These are phyloP conservation scores for Pachymerium ferrugineum DNA, from an alignment of 2,888 invertebrate species.

Conservation along the genomic window DNA sequence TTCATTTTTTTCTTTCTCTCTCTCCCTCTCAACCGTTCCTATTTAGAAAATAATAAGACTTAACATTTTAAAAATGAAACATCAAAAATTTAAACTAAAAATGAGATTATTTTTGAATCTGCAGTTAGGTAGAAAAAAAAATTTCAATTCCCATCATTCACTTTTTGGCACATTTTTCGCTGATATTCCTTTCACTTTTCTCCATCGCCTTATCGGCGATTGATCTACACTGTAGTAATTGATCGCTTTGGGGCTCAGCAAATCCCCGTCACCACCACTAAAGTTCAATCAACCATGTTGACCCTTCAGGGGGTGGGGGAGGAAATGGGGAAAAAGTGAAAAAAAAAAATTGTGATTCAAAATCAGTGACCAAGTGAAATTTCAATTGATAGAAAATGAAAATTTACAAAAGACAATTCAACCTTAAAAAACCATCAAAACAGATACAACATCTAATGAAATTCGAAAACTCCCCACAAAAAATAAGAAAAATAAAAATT, in stretches of 20 bases:
- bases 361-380: not conserved
- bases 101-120: not conserved
- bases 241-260: slow-evolving; percentile 21
- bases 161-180: not conserved
- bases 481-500: too few species aligned
- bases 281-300: slow-evolving; percentile 8
- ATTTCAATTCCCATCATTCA: slow-evolving; percentile 9
- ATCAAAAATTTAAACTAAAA: too few species aligned
- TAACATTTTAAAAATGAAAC: too few species aligned
- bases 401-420: too few species aligned
- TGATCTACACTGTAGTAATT: slow-evolving; percentile 18
- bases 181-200: slow-evolving; percentile 9
- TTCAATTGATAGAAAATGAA: not conserved
- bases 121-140: not conserved
- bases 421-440: too few species aligned
- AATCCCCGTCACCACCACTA: slow-evolving; percentile 5
- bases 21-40: too few species aligned
- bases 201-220: slow-evolving; percentile 15
- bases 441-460: too few species aligned
- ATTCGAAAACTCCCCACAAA: too few species aligned
- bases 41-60: too few species aligned
- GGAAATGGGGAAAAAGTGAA: not conserved
- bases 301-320: not conserved
- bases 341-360: not conserved
- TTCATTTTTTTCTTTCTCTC: too few species aligned